Conservation (phyloP, 2,113 vertebrate genomes). For the Ancistrus triradiatus region DNA sequence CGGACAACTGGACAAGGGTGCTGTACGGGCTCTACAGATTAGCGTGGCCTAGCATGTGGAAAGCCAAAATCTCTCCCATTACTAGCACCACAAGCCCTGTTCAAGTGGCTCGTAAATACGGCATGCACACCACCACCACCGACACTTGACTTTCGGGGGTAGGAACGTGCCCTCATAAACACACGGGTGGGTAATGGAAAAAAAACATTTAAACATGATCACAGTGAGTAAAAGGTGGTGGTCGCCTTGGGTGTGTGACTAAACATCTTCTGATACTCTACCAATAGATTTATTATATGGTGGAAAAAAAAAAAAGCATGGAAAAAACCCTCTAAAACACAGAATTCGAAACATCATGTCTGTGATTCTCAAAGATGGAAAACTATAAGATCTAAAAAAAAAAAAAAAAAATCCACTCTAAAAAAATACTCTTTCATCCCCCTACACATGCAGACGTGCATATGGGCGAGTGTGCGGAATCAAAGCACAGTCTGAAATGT, state of each 20-base stretch:
- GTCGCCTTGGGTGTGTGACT: neutral
- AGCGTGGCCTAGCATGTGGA: too few relatives aligned
- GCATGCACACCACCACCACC: slow-evolving; percentile 19
- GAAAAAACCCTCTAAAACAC: neutral
- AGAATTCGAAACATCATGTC: neutral
- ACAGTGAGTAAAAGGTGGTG: neutral
- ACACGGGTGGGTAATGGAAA: slow-evolving; percentile 24
- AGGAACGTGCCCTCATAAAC: slow-evolving; percentile 19
- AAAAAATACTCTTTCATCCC: neutral
- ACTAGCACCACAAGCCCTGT: slow-evolving; percentile 35
- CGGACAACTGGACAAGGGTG: too few relatives aligned
- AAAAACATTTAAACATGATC: too few relatives aligned
- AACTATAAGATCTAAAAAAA: neutral
- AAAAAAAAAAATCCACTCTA: too few relatives aligned
- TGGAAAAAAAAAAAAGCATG: neutral
- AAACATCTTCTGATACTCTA: too few relatives aligned
- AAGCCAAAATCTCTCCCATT: neutral
- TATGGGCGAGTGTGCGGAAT: slow-evolving; percentile 9
- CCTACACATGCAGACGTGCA: slow-evolving; percentile 24
- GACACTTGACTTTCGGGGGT: neutral
- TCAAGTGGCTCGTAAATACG: slow-evolving; percentile 38
- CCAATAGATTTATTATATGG: neutral
- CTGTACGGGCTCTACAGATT: too few relatives aligned
- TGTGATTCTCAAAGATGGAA: neutral
- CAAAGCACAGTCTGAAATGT: slow-evolving; percentile 43